Percentiles rank a stretch among this genome's conserved stretches.
Evolutionary conservation across 1,140 invertebrate species (phyloP).

Genomic region (Dreissena polymorpha): DNA sequence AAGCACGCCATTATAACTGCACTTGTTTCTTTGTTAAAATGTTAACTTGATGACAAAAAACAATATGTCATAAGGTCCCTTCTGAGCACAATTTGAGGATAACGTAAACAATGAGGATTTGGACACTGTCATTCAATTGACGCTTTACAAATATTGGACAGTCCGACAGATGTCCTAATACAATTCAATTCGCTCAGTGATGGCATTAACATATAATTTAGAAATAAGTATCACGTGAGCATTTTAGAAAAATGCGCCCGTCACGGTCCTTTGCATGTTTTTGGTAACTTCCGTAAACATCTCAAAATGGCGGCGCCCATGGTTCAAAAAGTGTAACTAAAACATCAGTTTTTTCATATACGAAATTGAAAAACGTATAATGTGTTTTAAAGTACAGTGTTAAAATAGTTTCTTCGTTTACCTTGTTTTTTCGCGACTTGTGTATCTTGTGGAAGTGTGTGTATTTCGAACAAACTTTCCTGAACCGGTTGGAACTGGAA

Average conservation of each 20-base stretch:
- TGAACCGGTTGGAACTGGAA: constrained; percentile 80
- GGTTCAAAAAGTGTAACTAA: constrained; percentile 20
- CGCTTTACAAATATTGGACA: too few relatives aligned
- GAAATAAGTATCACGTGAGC: too few relatives aligned
- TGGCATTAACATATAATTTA: too few relatives aligned
- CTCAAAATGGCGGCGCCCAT: constrained; percentile 77
- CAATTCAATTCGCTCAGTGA: too few relatives aligned
- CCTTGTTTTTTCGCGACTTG: constrained; percentile 43
- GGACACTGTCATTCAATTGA: too few relatives aligned
- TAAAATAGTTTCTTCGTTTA: constrained; percentile 38
- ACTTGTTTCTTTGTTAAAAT: too few relatives aligned
- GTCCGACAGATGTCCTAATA: too few relatives aligned
- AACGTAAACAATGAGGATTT: too few relatives aligned
- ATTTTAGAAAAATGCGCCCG: not conserved
- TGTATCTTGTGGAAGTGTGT: constrained; percentile 62
- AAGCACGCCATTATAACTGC: too few relatives aligned
- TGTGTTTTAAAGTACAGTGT: constrained; percentile 1
- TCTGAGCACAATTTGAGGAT: too few relatives aligned
- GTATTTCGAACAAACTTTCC: constrained; percentile 67
- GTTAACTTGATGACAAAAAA: too few relatives aligned
- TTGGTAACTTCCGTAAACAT: constrained; percentile 67
- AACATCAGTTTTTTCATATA: constrained; percentile 31
- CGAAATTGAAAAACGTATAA: constrained; percentile 10
- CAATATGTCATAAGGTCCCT: too few relatives aligned
- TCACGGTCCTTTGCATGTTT: constrained; percentile 23